Conservation (phyloP, 2,113 vertebrate genomes). For the Trichomycterus rosablanca region DNA sequence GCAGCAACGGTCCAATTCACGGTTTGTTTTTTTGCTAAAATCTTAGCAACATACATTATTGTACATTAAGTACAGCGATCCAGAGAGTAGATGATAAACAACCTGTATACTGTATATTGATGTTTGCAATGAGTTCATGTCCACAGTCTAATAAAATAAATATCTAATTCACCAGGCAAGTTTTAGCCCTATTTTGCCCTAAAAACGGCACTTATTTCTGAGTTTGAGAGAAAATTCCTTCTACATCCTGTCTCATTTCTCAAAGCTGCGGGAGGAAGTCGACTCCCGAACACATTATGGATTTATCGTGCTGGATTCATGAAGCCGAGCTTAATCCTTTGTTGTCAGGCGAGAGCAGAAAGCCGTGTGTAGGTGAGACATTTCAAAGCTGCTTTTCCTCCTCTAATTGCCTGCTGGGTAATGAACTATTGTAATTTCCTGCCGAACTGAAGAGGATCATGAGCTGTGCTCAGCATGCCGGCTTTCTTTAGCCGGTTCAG, state of each 20-base stretch:
- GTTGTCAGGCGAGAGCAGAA: conserved; percentile 37
- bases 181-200: no score
- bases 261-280: conserved; percentile 7
- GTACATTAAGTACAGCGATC: no score
- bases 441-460: conserved; percentile 31
- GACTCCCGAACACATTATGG: conserved; percentile 1
- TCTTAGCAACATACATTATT: no score
- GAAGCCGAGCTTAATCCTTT: conserved; percentile 35
- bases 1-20: no score
- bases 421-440: conserved; percentile 42
- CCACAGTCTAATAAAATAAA: no score
- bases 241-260: conserved; percentile 7
- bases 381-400: conserved; percentile 38
- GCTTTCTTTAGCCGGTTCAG: not conserved
- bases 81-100: no score
- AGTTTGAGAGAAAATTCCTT: not conserved
- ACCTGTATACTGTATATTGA: no score
- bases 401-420: conserved; percentile 48
- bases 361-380: conserved; percentile 46
- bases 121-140: no score
- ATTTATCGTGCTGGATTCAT: conserved; percentile 22
- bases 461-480: conserved; percentile 28
- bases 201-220: no score
- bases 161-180: no score
- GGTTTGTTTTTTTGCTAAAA: no score